Conservation (phyloP, 2,888 invertebrate species). For the Flexamia atlantica region DNA sequence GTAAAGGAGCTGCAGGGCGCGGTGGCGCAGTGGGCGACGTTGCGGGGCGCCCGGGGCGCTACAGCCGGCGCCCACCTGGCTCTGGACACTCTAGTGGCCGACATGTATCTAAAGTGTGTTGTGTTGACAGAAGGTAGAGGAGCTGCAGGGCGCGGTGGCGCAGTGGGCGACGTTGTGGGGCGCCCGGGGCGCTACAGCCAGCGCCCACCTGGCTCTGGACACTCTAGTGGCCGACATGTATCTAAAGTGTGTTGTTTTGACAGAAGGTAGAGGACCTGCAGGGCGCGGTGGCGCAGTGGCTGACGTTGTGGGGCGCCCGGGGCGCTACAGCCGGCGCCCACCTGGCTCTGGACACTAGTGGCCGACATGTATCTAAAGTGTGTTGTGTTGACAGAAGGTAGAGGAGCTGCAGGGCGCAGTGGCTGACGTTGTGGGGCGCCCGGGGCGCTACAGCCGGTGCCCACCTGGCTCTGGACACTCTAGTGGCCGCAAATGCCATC, state of each 20-base stretch:
- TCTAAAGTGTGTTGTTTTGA: too few relatives aligned
- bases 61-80: conserved; percentile 70
- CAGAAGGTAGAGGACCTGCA: conserved; percentile 74
- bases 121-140: conserved; percentile 73
- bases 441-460: conserved; percentile 71
- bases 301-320: conserved; percentile 74
- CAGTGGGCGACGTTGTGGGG: conserved; percentile 74
- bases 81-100: neutral
- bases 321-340: conserved; percentile 71
- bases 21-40: conserved; percentile 73
- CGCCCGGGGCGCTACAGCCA: conserved; percentile 71
- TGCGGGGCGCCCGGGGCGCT: conserved; percentile 73
- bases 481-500: too few relatives aligned
- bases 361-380: conserved; percentile 65
- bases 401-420: conserved; percentile 74
- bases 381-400: too few relatives aligned
- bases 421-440: conserved; percentile 74
- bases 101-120: too few relatives aligned
- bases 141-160: conserved; percentile 74
- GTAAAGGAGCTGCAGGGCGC: conserved; percentile 74
- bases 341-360: conserved; percentile 64
- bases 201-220: conserved; percentile 68
- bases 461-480: conserved; percentile 64
- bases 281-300: conserved; percentile 73
- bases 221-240: too few relatives aligned